Base-by-base conservation (phyloP, 2,888 invertebrate species). In the Smittia sp. region DNA sequence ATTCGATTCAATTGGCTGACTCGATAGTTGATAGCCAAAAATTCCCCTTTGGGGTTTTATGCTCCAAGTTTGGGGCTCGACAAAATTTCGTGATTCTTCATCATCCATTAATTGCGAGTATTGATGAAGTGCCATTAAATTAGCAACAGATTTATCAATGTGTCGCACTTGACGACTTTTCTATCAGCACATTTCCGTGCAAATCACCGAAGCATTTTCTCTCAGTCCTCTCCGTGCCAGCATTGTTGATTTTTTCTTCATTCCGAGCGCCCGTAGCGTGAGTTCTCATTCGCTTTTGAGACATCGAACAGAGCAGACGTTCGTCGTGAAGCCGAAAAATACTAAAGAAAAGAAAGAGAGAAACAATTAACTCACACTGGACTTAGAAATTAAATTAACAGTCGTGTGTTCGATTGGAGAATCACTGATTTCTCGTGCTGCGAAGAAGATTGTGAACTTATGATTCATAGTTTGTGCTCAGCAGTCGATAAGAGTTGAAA, bases 361-460 rank as follows among this genome's bases (percentile, higher is more conserved):
- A 27, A 65, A 65, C n/a, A 62, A 65, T 25, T 11, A n/a, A 32
- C 39, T 32, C 27, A 24, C 6, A 24, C 39, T 68, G 68, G 24
- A 46, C 39, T 58, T 22, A 58, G 18, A 46, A 68, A 68, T 68
- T 68, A 24, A 68, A 68, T 68, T 68, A 68, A 41, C 68, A 46
- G 15, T 24, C 13, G 58, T 46, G 46, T 46, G 46, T 46, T 46
- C 11, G 46, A 46, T 11, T 46, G 11, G 32, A n/a, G 46, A 46
- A 46, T n/a, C n/a, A 46, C 6, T 13, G 15, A n/a, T 46, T 46
- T 11, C 46, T 46, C 15, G 11, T 11, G 46, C 46, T 46, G 46
- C 15, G 3, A 46, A 46, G 15, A n/a, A 46, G 11, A 46, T 46
- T n/a, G 46, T 11, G 11, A 46, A 15, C n/a, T 6, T 38, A 11